Conservation (phyloP, 2,888 invertebrate genomes). For the Coleophora deauratella region DNA sequence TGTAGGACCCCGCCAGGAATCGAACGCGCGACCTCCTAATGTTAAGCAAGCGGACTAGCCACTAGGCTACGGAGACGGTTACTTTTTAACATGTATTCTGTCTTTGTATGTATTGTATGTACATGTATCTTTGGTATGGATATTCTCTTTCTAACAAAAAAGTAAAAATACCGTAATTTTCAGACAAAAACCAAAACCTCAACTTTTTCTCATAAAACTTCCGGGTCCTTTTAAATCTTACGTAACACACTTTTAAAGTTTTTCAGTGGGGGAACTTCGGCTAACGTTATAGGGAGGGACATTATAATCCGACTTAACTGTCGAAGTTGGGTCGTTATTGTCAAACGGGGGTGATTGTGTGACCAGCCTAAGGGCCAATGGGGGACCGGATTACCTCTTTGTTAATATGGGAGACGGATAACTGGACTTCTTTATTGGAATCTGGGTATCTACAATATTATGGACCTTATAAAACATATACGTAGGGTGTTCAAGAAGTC, state of each 20-base stretch:
- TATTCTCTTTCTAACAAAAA: too few species aligned
- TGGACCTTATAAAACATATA: too few species aligned
- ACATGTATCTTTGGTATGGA: too few species aligned
- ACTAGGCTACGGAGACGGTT: too few species aligned
- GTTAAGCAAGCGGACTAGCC: too few species aligned
- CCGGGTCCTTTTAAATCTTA: conserved; percentile 1
- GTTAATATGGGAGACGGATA: neutral
- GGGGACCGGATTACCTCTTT: conserved; percentile 4
- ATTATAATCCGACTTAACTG: conserved; percentile 53
- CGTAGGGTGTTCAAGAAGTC: too few species aligned
- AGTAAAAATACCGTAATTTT: neutral
- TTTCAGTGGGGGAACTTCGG: conserved; percentile 8
- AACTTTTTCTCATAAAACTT: neutral
- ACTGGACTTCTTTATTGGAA: too few species aligned
- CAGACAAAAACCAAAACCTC: neutral
- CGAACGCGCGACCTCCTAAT: too few species aligned
- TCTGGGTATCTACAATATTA: too few species aligned
- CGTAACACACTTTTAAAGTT: conserved; percentile 8
- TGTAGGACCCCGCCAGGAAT: too few species aligned
- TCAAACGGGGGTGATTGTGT: conserved; percentile 53
- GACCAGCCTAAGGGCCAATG: conserved; percentile 19
- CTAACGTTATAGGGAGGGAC: neutral
- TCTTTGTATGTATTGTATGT: too few species aligned
- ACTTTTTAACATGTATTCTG: too few species aligned
- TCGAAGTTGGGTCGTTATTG: conserved; percentile 50